Conservation (phyloP, 2,113 vertebrate species). For the Cavia aperea region DNA sequence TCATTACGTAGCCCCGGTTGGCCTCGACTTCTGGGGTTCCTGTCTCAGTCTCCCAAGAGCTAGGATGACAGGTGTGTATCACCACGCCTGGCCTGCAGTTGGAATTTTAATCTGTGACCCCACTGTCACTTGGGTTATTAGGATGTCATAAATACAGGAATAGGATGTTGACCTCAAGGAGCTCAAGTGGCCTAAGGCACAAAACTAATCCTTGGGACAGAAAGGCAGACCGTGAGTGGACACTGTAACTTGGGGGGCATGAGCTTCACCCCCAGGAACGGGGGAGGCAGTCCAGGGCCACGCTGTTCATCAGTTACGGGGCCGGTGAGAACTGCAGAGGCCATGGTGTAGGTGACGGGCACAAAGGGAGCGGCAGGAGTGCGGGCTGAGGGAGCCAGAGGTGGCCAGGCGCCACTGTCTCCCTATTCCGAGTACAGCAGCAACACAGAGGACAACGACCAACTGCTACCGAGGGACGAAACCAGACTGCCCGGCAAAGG, state of each 20-base stretch:
- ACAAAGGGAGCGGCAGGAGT: neutral
- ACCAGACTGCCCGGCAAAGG: neutral
- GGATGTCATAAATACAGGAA: neutral
- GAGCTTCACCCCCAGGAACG: neutral
- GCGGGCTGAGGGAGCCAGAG: neutral
- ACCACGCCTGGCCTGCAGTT: neutral
- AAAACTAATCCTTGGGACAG: slow-evolving; percentile 10
- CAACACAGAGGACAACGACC: neutral
- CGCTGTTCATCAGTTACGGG: too few species aligned
- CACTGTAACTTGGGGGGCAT: neutral
- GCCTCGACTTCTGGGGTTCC: neutral
- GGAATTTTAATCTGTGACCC: neutral
- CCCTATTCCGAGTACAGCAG: neutral
- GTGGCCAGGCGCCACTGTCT: neutral
- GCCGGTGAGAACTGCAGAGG: too few species aligned
- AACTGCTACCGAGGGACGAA: neutral
- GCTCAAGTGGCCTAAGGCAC: neutral
- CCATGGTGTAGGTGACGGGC: too few species aligned
- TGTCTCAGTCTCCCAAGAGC: neutral
- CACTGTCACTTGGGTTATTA: neutral
- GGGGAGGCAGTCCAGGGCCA: too few species aligned
- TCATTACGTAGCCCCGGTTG: neutral
- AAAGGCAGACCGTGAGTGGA: neutral
- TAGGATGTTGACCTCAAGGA: neutral
- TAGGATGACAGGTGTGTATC: neutral